A percentile compares a stretch with the other conserved stretches of the same genome.
These are phyloP conservation scores for Drosophila percnosoma DNA, from an alignment of 2,888 invertebrate species.

Conservation along the genomic window DNA sequence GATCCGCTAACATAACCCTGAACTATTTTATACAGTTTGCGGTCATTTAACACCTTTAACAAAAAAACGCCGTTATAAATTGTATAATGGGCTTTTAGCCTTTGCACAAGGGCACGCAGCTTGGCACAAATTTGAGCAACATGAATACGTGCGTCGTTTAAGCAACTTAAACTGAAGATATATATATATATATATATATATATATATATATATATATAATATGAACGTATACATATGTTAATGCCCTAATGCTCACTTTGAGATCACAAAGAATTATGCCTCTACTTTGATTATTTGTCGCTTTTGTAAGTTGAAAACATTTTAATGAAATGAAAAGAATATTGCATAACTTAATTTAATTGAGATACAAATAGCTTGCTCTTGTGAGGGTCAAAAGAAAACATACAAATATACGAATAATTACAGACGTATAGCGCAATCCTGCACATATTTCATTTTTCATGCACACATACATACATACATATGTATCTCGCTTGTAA, in stretches of 20 bases:
- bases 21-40: constrained; percentile 11
- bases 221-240: neutral
- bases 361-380: neutral
- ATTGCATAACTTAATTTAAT: constrained; percentile 12
- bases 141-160: neutral
- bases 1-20: constrained; percentile 16
- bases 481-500: constrained; percentile 11
- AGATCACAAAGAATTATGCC: neutral
- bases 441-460: neutral
- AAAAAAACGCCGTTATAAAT: neutral
- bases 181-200: too few species aligned
- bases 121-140: neutral
- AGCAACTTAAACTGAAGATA: constrained; percentile 1
- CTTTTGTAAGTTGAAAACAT: neutral
- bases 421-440: constrained; percentile 1
- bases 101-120: constrained; percentile 4
- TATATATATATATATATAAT: neutral
- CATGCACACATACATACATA: neutral
- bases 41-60: constrained; percentile 4
- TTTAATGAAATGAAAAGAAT: constrained; percentile 15
- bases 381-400: neutral
- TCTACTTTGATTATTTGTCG: neutral
- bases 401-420: neutral
- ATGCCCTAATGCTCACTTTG: neutral
- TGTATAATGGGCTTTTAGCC: neutral